phyloP scores from a whole-genome alignment of 1,140 invertebrate species.

The Penaeus chinensis region DNA sequence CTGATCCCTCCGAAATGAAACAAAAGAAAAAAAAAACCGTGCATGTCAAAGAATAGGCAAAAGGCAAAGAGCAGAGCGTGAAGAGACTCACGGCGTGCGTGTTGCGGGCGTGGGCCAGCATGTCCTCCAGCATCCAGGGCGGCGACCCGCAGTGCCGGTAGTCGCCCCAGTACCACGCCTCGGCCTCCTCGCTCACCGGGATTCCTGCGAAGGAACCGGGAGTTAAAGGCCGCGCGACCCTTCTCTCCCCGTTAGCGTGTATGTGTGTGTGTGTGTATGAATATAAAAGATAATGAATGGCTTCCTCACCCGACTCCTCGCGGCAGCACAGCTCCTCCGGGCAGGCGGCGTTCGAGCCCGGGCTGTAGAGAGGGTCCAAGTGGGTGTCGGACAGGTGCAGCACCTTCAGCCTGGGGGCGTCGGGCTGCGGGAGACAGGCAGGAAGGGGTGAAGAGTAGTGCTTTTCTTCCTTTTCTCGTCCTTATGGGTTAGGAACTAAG shows the following conservation, averaged over 20 bases:
- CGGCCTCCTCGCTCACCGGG: constrained; percentile 60
- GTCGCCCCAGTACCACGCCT: constrained; percentile 84
- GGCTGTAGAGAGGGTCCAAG: constrained; percentile 79
- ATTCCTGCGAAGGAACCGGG: background rate
- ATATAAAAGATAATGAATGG: too few relatives aligned
- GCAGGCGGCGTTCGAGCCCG: constrained; percentile 77
- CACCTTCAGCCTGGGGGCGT: constrained; percentile 68
- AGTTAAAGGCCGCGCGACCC: background rate
- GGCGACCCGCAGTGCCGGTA: constrained; percentile 80
- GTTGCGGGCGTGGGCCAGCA: constrained; percentile 66
- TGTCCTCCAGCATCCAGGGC: constrained; percentile 74
- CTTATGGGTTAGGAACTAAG: too few relatives aligned
- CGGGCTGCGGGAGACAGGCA: background rate
- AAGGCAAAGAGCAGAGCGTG: background rate
- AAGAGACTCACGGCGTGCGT: constrained; percentile 60
- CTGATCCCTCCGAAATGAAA: too few relatives aligned
- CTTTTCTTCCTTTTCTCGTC: too few relatives aligned
- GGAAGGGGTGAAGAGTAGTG: too few relatives aligned
- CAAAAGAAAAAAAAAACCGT: too few relatives aligned
- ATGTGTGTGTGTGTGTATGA: too few relatives aligned
- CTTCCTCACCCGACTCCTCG: constrained; percentile 69
- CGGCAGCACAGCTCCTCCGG: constrained; percentile 83
- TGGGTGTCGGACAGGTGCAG: constrained; percentile 85
- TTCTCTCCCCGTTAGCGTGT: too few relatives aligned
- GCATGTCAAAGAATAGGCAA: background rate